phyloP scores from a whole-genome alignment of 1,140 invertebrate species.

The Drosophila auraria region DNA sequence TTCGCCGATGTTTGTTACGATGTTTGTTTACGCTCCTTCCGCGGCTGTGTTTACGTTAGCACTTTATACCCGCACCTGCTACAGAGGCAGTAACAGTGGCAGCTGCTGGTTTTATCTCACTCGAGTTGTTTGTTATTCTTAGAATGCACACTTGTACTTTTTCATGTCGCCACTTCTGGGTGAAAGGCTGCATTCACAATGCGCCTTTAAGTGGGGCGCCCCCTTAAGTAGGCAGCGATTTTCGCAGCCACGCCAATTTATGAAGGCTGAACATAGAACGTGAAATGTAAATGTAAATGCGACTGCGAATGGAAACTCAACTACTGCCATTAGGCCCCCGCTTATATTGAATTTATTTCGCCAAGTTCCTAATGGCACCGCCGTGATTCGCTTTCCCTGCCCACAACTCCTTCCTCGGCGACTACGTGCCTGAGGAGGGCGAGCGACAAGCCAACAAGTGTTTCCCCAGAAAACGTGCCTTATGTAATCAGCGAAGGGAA shows the following conservation, averaged over 20 bases:
- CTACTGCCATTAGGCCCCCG: slow-evolving; percentile 44
- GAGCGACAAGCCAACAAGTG: slow-evolving; percentile 44
- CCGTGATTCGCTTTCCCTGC: slow-evolving; percentile 55
- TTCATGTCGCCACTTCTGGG: slow-evolving; percentile 39
- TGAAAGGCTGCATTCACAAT: slow-evolving; percentile 29
- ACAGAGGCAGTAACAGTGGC: neutral
- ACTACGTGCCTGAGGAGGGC: slow-evolving; percentile 25
- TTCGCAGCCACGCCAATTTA: slow-evolving; percentile 45
- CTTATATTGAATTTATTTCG: slow-evolving; percentile 70
- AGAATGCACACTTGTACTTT: slow-evolving; percentile 45
- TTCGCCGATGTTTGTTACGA: slow-evolving; percentile 26
- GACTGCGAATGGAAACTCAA: slow-evolving; percentile 42
- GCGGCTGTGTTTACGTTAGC: slow-evolving; percentile 35
- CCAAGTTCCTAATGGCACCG: slow-evolving; percentile 57
- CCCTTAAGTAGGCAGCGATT: slow-evolving; percentile 54
- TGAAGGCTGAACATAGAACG: slow-evolving; percentile 16
- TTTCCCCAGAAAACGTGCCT: slow-evolving; percentile 47
- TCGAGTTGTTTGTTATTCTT: slow-evolving; percentile 64
- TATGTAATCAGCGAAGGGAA: slow-evolving; percentile 45
- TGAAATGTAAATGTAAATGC: slow-evolving; percentile 20
- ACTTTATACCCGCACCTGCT: slow-evolving; percentile 29
- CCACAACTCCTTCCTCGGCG: slow-evolving; percentile 1
- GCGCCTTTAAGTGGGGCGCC: slow-evolving; percentile 32
- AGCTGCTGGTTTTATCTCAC: slow-evolving; percentile 48
- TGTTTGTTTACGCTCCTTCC: slow-evolving; percentile 45